Percentiles rank a stretch among this genome's conserved stretches.
These are phyloP conservation scores for Diglossa cyanea DNA, from an alignment of 2,797 vertebrate species.

Conservation along the genomic window DNA sequence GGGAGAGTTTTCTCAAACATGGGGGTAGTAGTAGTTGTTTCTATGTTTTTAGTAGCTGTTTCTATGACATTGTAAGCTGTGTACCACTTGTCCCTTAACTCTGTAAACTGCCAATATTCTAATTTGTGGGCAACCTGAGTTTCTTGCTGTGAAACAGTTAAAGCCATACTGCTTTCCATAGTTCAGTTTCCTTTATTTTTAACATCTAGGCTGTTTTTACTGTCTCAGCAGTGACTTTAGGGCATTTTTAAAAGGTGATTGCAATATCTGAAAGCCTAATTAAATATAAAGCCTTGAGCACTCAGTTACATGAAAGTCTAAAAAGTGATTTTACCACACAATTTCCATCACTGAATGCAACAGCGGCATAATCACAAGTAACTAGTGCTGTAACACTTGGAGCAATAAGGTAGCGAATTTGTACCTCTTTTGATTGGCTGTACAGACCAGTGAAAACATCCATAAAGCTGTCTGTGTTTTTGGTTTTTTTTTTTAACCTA, in stretches of 20 bases:
- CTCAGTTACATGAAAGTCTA: neutral
- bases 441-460: neutral
- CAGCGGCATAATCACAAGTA: neutral
- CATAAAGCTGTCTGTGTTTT: neutral
- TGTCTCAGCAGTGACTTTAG: constrained; percentile 6
- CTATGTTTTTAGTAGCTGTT: neutral
- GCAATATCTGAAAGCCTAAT: constrained; percentile 26
- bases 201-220: neutral
- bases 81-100: neutral
- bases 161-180: neutral
- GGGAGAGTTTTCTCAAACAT: neutral
- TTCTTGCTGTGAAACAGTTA: neutral
- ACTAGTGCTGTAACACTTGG: neutral
- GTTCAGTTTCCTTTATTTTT: neutral
- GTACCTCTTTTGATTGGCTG: neutral
- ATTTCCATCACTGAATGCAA: constrained; percentile 8
- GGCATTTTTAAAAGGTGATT: constrained; percentile 39
- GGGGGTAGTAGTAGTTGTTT: too few species aligned
- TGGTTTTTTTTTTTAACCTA: neutral
- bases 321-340: constrained; percentile 14
- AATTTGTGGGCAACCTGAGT: neutral
- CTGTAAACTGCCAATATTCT: neutral
- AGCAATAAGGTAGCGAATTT: neutral
- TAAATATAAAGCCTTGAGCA: constrained; percentile 34
- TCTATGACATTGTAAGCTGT: neutral